These are phyloP conservation scores for Pseudomyrmex dendroicus DNA, from an alignment of 1,140 invertebrate species.

Conservation along the genomic window DNA sequence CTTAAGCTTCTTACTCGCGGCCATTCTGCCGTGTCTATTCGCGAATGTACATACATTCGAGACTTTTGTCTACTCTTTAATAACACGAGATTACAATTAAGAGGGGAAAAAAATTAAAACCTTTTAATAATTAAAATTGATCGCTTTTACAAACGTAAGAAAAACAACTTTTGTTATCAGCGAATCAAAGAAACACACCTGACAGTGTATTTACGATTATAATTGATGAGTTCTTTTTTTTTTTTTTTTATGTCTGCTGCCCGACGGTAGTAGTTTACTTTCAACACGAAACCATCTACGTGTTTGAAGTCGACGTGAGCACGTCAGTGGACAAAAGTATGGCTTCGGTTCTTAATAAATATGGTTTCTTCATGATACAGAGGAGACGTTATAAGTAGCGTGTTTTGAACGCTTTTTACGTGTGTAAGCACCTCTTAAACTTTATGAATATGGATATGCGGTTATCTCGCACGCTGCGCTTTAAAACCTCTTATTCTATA, in stretches of 20 bases:
- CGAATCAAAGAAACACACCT: not conserved
- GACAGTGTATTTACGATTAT: not conserved
- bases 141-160: conserved; percentile 11
- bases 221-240: not conserved
- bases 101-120: too few relatives aligned
- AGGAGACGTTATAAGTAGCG: conserved; percentile 64
- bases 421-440: conserved; percentile 32
- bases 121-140: too few relatives aligned
- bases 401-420: conserved; percentile 55
- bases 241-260: conserved; percentile 1
- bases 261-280: conserved; percentile 8
- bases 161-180: not conserved
- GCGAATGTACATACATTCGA: not conserved
- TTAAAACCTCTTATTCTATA: conserved; percentile 14
- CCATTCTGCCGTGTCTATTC: conserved; percentile 23
- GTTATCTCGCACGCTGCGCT: not conserved
- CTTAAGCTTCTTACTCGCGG: conserved; percentile 39
- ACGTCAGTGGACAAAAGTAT: conserved; percentile 22
- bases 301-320: conserved; percentile 17
- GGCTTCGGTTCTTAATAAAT: conserved; percentile 77
- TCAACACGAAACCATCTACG: conserved; percentile 25
- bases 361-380: conserved; percentile 68
- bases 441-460: conserved; percentile 49
- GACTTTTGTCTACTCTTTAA: not conserved
- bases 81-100: too few relatives aligned